Conservation (phyloP, 2,113 vertebrate genomes). For the Rhombomys opimus region DNA sequence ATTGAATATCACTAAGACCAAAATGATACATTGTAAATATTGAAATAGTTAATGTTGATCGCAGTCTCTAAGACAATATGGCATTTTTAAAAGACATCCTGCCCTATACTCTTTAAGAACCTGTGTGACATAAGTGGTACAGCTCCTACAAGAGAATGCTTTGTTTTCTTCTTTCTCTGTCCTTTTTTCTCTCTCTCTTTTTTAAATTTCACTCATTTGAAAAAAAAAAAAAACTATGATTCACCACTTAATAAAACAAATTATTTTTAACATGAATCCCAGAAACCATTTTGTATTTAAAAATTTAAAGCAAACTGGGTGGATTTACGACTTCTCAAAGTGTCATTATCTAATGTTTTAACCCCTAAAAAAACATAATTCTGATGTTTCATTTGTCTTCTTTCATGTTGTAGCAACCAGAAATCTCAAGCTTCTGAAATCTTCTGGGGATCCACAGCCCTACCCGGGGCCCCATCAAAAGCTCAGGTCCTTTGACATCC, state of each 20-base stretch:
- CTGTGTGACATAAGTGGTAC: not conserved
- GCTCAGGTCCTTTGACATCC: not conserved
- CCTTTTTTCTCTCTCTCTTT: not conserved
- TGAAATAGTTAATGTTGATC: not conserved
- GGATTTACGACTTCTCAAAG: not conserved
- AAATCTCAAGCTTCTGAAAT: not conserved
- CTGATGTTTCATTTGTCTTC: not conserved
- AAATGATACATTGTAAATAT: not conserved
- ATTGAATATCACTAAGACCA: not conserved
- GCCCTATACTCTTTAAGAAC: constrained; percentile 5
- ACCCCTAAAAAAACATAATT: not conserved
- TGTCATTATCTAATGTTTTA: not conserved
- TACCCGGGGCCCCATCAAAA: not conserved
- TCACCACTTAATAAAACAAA: not conserved
- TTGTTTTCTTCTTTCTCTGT: not conserved
- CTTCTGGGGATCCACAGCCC: not conserved
- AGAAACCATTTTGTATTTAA: not conserved
- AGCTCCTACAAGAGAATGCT: not conserved
- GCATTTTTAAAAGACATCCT: not conserved
- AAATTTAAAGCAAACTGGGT: not conserved
- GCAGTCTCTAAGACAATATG: not conserved
- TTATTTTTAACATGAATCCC: not conserved
- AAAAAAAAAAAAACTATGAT: not conserved
- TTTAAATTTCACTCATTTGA: not conserved
- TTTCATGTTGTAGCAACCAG: not conserved